Evolutionary conservation across 2,113 vertebrate genomes (phyloP).

Genomic region (Rhizomys pruinosus): DNA sequence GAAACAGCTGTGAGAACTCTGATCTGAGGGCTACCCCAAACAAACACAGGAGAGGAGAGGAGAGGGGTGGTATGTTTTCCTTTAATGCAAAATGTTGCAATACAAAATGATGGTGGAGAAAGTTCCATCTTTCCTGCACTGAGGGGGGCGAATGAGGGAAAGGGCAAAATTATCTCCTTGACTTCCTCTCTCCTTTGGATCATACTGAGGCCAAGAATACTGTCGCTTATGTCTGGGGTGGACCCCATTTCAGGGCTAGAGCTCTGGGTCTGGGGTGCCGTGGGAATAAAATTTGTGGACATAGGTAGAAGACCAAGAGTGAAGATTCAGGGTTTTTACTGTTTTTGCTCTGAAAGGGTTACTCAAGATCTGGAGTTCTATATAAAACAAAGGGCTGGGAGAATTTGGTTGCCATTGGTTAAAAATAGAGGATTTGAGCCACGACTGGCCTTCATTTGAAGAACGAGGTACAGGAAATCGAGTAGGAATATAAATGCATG

Average conservation of each 20-base stretch:
- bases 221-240: background rate
- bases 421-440: background rate
- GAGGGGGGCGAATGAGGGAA: background rate
- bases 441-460: background rate
- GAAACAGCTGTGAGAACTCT: background rate
- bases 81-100: constrained; percentile 75
- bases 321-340: background rate
- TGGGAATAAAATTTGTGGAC: background rate
- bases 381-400: background rate
- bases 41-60: constrained; percentile 55
- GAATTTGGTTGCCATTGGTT: background rate
- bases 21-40: constrained; percentile 34
- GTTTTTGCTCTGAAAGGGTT: background rate
- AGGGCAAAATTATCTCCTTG: background rate
- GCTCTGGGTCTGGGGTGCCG: background rate
- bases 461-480: background rate
- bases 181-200: background rate
- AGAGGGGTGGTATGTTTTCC: constrained; percentile 37
- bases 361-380: constrained; percentile 19
- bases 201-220: background rate
- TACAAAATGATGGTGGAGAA: constrained; percentile 51
- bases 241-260: background rate
- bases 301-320: background rate
- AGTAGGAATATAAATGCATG: background rate
- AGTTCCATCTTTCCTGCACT: background rate